Base-by-base conservation (phyloP, 2,888 invertebrate genomes). In the Rosalia funebris region DNA sequence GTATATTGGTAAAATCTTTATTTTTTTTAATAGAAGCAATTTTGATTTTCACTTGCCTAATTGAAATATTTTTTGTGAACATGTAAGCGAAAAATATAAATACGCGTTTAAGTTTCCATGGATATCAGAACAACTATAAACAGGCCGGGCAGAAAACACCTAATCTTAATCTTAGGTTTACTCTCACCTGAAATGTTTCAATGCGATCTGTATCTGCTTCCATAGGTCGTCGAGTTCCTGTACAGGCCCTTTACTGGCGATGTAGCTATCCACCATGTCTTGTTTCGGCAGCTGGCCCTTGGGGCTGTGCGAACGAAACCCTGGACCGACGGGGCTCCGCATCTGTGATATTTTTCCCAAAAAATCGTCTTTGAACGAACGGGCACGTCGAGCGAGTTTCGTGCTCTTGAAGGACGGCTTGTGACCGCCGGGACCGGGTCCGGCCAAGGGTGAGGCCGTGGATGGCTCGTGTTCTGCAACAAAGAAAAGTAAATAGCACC, bases 331-430 rank as follows among this genome's bases (percentile, higher is more conserved):
- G 50, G 94, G 93, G 68, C 93, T 92, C 71, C 94, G 89, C 90
- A 95, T 94, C 82, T 93, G 91, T 71, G 92, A 92, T 81, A 95
- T 89, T 82, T 93, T 93, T 82, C 94, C 73, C 79, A 95, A 87
- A 77, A 95, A 88, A 83, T 95, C 95, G 87, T 95, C 94, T 84
- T 95, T 95, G 84, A 95, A 95, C 68, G 93, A 93, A 73, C 94
- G 89, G 66, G 95, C 95, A 69, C 95, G 88, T 70, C 93, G 86
- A 60, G 94, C 93, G 83, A 95, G 86, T 82, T 93, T 93, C 50
- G 91, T 93, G 77, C 92, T 91, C 78, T 91, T 91, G 81, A 90
- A 83, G 66, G 89, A 89, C 71, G 91, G 89, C 78, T 91, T 91
- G 79, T 89, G 89, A 58, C 91, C 91, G 68, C 88, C 86, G 65